phyloP scores from a whole-genome alignment of 2,888 invertebrate species.

The Melangyna quadrimaculata region DNA sequence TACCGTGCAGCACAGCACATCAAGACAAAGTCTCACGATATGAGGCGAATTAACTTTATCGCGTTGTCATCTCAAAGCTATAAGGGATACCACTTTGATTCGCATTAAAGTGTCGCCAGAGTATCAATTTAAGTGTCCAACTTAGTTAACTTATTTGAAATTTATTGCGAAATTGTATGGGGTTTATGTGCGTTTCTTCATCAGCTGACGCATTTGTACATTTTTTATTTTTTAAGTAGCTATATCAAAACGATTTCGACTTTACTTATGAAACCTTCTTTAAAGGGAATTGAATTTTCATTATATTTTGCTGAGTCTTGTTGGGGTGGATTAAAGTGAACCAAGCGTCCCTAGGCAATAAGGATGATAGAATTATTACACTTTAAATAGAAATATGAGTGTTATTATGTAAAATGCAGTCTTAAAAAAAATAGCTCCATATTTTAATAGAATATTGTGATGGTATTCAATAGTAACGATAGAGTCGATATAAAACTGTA shows the following conservation, averaged over 20 bases:
- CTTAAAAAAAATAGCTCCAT: too few species aligned
- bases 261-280: too few species aligned
- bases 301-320: conserved; percentile 11
- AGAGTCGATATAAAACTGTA: too few species aligned
- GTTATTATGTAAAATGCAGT: too few species aligned
- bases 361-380: not conserved
- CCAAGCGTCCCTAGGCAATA: conserved; percentile 3
- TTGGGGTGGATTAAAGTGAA: not conserved
- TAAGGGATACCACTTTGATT: conserved; percentile 67
- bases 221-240: not conserved
- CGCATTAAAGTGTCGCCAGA: conserved; percentile 73
- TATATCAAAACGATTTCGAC: conserved; percentile 23
- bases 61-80: conserved; percentile 61
- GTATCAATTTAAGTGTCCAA: conserved; percentile 76
- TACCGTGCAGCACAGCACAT: conserved; percentile 17
- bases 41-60: conserved; percentile 64
- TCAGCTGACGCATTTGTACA: conserved; percentile 38
- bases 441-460: too few species aligned
- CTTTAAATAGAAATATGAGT: too few species aligned
- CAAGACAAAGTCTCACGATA: conserved; percentile 15
- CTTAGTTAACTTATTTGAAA: conserved; percentile 77
- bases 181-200: conserved; percentile 63
- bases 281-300: conserved; percentile 54
- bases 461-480: too few species aligned
- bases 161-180: conserved; percentile 76